Evolutionary conservation across 1,140 invertebrate species (phyloP).

Genomic region (Conus betulinus): DNA sequence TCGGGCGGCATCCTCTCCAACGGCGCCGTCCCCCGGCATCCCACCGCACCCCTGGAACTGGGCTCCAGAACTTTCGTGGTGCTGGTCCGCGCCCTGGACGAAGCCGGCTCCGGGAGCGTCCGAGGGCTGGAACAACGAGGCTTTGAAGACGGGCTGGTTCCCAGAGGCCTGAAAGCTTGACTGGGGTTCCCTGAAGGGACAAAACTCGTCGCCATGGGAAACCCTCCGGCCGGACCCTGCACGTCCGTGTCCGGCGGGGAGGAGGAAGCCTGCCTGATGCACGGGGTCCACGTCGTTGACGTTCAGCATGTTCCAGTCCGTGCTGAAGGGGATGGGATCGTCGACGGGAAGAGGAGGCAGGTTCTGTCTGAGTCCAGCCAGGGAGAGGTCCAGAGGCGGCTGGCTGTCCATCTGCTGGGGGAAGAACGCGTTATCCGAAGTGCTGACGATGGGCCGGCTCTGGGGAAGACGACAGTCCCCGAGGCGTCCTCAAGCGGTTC

Average conservation of each 20-base stretch:
- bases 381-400: conserved; percentile 22
- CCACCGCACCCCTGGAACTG: not conserved
- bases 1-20: not conserved
- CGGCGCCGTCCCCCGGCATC: not conserved
- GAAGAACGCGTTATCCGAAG: conserved; percentile 23
- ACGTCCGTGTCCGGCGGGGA: not conserved
- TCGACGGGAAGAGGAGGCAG: conserved; percentile 29
- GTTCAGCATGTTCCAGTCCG: conserved; percentile 1
- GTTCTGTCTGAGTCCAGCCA: conserved; percentile 20
- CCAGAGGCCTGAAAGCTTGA: conserved; percentile 23
- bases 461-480: not conserved
- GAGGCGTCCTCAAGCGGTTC: too few relatives aligned
- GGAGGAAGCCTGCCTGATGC: not conserved
- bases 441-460: conserved; percentile 5
- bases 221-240: not conserved
- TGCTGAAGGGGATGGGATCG: conserved; percentile 37
- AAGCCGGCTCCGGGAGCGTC: conserved; percentile 25
- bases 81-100: not conserved
- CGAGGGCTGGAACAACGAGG: conserved; percentile 10
- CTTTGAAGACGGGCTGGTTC: not conserved
- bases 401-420: conserved; percentile 5
- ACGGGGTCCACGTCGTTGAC: conserved; percentile 35
- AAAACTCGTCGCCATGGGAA: not conserved
- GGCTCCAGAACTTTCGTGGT: not conserved
- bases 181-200: not conserved